Evolutionary conservation across 2,113 vertebrate genomes (phyloP), one percentile per base, ranked within the genome.

Genomic region (Parus major): DNA sequence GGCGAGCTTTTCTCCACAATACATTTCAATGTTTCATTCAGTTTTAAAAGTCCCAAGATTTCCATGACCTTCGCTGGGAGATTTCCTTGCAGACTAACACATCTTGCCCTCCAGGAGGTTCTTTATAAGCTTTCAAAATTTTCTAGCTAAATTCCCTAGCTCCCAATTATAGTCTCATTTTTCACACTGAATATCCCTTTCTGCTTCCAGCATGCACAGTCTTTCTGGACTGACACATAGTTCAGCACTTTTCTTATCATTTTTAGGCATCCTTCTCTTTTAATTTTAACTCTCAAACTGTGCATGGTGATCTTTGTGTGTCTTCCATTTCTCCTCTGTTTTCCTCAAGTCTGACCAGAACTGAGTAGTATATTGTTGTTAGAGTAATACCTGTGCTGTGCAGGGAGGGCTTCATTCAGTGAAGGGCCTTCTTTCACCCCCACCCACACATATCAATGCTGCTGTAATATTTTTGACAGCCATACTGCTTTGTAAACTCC

Each of bases 21-120:
- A 42, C 61, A 14, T 84, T 92, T 91, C 77, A 95, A 93, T 95
- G 95, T 95, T 96, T 96, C 91, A 93, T 93, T 95, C 92, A 87
- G 65, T 95, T 96, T 97, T 95, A 96, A 92, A 95, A 92, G 96
- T 97, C 95, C 86, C 94, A 91, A 84, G 94, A 79, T 91, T 95
- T 96, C 73, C 47, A 82, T 95, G 95, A 94, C 91, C 88, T 92
- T 90, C 24, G 33, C 69, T 1, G 12, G 89, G 96, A 93, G 94
- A 95, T 35, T 95, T 96, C 80, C 82, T 92, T 9, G 2, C 81
- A 95, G 65, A 60, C 92, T 92, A 92, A 97, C 69, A 88, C 71
- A 96, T 95, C 92, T 95, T 84, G 80, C 95, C 63, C 88, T 95
- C 83, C 86, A 95, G 92, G 94, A 95, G 86, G 91, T 92, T 95